Conservation (phyloP, 2,888 invertebrate species). For the Phorcus lineatus region DNA sequence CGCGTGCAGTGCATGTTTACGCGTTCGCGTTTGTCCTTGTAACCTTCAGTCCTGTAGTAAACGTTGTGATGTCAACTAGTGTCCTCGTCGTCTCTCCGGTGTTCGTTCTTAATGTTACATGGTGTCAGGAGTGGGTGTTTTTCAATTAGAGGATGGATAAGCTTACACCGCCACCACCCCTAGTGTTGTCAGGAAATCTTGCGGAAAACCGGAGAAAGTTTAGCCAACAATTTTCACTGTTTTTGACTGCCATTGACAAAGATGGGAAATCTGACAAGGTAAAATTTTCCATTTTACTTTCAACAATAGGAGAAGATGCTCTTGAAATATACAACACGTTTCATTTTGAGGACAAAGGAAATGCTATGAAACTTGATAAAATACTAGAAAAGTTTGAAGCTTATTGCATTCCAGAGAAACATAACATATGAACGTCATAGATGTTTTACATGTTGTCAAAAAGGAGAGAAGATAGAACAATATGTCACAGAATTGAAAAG, state of each 20-base stretch:
- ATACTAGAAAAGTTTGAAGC: slow-evolving; percentile 31
- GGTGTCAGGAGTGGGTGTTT: not conserved
- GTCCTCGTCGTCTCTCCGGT: not conserved
- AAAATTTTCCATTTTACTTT: slow-evolving; percentile 26
- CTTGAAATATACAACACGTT: slow-evolving; percentile 42
- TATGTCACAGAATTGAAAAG: slow-evolving; percentile 33
- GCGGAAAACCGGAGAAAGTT: slow-evolving; percentile 36
- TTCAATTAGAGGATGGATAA: not conserved
- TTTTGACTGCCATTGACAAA: slow-evolving; percentile 30
- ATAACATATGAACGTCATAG: slow-evolving; percentile 37
- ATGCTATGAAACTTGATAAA: slow-evolving; percentile 22
- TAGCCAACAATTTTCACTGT: slow-evolving; percentile 37
- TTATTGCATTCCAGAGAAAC: slow-evolving; percentile 39
- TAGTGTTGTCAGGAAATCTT: slow-evolving; percentile 32
- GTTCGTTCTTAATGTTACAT: not conserved
- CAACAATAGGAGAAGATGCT: slow-evolving; percentile 32
- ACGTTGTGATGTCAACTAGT: too few relatives aligned
- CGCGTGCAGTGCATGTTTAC: too few relatives aligned
- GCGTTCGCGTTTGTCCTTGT: too few relatives aligned
- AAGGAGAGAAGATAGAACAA: slow-evolving; percentile 32
- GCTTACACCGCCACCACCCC: slow-evolving; percentile 25
- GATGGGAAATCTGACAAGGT: slow-evolving; percentile 27
- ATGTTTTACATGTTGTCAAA: slow-evolving; percentile 32
- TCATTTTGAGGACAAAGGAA: slow-evolving; percentile 11
- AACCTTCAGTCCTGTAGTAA: too few relatives aligned